phyloP scores from a whole-genome alignment of 1,140 invertebrate species.

The Aphelinus atriplicis region DNA sequence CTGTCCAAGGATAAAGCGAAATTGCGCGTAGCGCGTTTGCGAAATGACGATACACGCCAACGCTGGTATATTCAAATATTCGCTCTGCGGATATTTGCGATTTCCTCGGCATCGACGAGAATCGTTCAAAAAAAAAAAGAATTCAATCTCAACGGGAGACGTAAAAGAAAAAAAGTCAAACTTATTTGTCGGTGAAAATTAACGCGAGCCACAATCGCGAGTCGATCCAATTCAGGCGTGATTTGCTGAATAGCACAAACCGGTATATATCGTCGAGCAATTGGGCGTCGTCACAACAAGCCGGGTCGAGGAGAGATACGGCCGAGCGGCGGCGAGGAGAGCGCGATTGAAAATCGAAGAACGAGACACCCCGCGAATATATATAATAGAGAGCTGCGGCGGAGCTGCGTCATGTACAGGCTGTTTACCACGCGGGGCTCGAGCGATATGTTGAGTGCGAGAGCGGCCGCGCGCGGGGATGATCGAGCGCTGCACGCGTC shows the following conservation, averaged over 20 bases:
- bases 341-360: background rate
- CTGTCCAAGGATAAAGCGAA: background rate
- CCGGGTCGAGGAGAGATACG: background rate
- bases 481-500: conserved; percentile 4
- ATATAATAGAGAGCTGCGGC: too few species aligned
- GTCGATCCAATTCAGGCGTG: too few species aligned
- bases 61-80: background rate
- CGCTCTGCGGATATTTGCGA: conserved; percentile 1
- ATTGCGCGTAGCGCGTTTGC: background rate
- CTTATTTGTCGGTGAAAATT: too few species aligned
- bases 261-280: too few species aligned
- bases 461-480: background rate
- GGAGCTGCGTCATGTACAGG: too few species aligned
- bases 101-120: background rate
- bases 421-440: background rate
- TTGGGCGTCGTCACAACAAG: background rate
- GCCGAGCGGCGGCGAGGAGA: background rate
- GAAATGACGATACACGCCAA: background rate
- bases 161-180: too few species aligned
- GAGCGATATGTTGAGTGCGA: background rate
- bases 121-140: too few species aligned
- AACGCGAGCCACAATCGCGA: too few species aligned
- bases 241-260: too few species aligned
- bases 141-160: too few species aligned
- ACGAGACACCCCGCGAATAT: background rate